These are phyloP conservation scores for Andrena chrysosceles DNA, from an alignment of 2,888 invertebrate species.

Conservation along the genomic window DNA sequence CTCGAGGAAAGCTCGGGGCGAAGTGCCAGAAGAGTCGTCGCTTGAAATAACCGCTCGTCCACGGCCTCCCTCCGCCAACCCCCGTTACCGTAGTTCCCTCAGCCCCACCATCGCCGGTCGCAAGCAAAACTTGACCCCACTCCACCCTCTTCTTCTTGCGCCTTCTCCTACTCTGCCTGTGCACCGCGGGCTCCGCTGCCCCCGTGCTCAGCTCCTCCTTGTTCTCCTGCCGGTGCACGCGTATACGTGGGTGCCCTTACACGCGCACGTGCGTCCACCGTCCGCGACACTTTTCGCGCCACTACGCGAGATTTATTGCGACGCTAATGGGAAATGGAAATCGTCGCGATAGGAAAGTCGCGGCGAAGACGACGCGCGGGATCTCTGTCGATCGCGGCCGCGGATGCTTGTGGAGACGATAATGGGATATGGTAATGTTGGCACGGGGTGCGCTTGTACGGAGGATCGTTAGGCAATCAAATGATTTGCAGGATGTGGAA, in stretches of 20 bases:
- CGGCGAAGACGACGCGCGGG: not conserved
- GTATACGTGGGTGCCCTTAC: not conserved
- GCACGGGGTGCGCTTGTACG: not conserved
- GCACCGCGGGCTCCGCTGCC: constrained; percentile 5
- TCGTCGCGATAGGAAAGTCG: not conserved
- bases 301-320: constrained; percentile 26
- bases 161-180: constrained; percentile 32
- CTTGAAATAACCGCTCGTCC: constrained; percentile 83
- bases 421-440: constrained; percentile 16
- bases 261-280: constrained; percentile 45
- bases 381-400: not conserved
- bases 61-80: constrained; percentile 82
- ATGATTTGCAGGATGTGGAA: too few species aligned
- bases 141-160: constrained; percentile 37
- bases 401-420: not conserved
- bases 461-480: not conserved
- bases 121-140: constrained; percentile 68
- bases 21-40: constrained; percentile 81
- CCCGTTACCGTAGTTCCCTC: constrained; percentile 59
- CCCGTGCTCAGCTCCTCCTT: constrained; percentile 14
- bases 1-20: constrained; percentile 80
- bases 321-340: constrained; percentile 22
- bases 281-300: constrained; percentile 48
- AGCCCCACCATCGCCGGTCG: constrained; percentile 55
- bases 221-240: not conserved